These are phyloP conservation scores for Calephelis virginiensis DNA, from an alignment of 1,140 invertebrate species.

Conservation along the genomic window DNA sequence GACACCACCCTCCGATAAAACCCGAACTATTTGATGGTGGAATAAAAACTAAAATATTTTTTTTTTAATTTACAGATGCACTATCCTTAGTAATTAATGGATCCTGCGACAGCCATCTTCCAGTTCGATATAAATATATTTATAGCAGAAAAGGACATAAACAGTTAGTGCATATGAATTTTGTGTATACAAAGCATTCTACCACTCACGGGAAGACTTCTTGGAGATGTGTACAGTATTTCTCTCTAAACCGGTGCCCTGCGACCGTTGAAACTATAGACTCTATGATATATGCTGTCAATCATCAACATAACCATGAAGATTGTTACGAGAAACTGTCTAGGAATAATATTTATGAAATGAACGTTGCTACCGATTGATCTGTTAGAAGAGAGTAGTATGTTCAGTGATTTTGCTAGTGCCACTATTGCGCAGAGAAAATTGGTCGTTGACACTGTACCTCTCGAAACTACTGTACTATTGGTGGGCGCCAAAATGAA, in stretches of 20 bases:
- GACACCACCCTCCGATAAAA: too few species aligned
- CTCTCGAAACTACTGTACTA: too few species aligned
- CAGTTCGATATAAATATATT: slow-evolving; percentile 73
- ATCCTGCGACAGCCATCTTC: slow-evolving; percentile 51
- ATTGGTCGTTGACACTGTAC: too few species aligned
- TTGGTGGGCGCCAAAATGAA: too few species aligned
- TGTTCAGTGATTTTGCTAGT: background rate
- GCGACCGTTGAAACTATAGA: slow-evolving; percentile 76
- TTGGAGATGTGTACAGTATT: slow-evolving; percentile 77
- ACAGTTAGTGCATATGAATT: slow-evolving; percentile 76
- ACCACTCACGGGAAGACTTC: slow-evolving; percentile 77
- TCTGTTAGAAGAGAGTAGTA: background rate
- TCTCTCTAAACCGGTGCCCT: slow-evolving; percentile 72
- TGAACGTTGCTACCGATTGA: slow-evolving; percentile 59
- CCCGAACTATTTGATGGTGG: too few species aligned
- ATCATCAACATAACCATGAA: slow-evolving; percentile 76
- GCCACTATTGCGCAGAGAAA: too few species aligned
- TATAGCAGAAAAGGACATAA: slow-evolving; percentile 77
- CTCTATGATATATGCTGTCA: slow-evolving; percentile 70
- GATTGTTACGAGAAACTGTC: slow-evolving; percentile 71
- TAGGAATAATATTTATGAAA: slow-evolving; percentile 76
- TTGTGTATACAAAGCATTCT: slow-evolving; percentile 77
- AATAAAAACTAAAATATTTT: slow-evolving; percentile 14
- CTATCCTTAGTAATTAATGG: slow-evolving; percentile 68
- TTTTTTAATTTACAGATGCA: slow-evolving; percentile 60